Base-by-base conservation (phyloP, 2,888 invertebrate genomes). In the Xanthostigma xanthostigma region DNA sequence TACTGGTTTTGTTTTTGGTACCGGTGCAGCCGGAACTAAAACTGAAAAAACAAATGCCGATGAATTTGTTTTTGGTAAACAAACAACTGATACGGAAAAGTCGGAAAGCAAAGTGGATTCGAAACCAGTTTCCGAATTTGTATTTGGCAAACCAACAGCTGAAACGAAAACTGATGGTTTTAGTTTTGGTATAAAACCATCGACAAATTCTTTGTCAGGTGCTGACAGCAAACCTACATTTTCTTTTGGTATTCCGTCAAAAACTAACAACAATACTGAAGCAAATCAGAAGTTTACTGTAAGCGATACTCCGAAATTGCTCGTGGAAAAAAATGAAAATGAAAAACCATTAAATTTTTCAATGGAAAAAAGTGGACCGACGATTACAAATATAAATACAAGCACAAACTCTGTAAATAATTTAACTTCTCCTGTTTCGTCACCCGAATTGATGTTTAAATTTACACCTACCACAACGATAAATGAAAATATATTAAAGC, bases 1-100 rank as follows among this genome's bases (percentile, higher is more conserved):
- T 5, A 56, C 59, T 36, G 60, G 61, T 35, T 70, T 71, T 42
- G 62, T 57, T n/a, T 70, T 70, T 52, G 68, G 68, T 2, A 59
- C 46, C 45, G 49, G 17, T 48, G 33, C 38, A 34, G 50, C 27
- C n/a, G 48, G 50, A 46, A 49, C 39, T 50, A 53, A 27, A 42
- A 40, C 27, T 47, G 6, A 46, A 46, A 48, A 13, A 44, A 9
- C 33, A 3, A 57, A 58, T 48, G 51, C 54, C 8, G 52, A 49
- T 44, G 33, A 48, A n/a, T 11, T 41, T 41, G 46, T 36, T 11
- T 50, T 51, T 40, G 41, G 45, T 11, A 46, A 43, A 35, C 50
- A 53, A 17, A 55, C 55, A 35, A 40, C 39, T 2, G 40, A 44
- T 35, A 42, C 48, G 8, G 33, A 49, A 50, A 45, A 45, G 10